Percentiles rank a stretch among this genome's conserved stretches.
Conservation (phyloP, 2,797 vertebrate genomes). For the Graptemys geographica region DNA sequence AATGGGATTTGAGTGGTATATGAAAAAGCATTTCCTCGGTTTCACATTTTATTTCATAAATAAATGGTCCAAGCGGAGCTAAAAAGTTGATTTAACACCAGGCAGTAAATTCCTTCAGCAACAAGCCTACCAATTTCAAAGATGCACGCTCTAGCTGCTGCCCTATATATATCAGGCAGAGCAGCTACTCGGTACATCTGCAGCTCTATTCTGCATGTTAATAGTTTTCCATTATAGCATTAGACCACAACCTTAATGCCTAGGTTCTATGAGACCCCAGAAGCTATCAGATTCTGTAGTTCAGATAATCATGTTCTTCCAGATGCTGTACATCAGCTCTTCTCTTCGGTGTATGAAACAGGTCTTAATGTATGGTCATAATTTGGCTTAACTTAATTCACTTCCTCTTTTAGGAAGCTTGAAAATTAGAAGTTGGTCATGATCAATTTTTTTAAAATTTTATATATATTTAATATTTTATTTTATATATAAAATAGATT, state of each 20-base stretch:
- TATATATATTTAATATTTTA: too few species aligned
- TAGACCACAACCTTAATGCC: fast-evolving
- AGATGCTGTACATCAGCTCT: fast-evolving
- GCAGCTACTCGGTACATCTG: fast-evolving
- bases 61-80: fast-evolving
- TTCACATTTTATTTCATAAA: neutral
- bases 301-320: neutral
- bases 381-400: too few species aligned
- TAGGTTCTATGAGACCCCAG: neutral
- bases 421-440: too few species aligned
- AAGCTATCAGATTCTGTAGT: neutral
- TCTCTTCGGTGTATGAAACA: fast-evolving
- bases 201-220: neutral
- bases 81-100: neutral
- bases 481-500: neutral
- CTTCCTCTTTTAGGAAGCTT: too few species aligned
- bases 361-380: too few species aligned
- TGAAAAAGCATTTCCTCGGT: neutral
- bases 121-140: fast-evolving
- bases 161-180: neutral
- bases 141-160: neutral
- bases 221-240: neutral
- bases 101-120: fast-evolving
- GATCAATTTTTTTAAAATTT: too few species aligned
- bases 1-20: neutral